Conservation (phyloP, 1,140 invertebrate species). For the Teleogryllus occipitalis region DNA sequence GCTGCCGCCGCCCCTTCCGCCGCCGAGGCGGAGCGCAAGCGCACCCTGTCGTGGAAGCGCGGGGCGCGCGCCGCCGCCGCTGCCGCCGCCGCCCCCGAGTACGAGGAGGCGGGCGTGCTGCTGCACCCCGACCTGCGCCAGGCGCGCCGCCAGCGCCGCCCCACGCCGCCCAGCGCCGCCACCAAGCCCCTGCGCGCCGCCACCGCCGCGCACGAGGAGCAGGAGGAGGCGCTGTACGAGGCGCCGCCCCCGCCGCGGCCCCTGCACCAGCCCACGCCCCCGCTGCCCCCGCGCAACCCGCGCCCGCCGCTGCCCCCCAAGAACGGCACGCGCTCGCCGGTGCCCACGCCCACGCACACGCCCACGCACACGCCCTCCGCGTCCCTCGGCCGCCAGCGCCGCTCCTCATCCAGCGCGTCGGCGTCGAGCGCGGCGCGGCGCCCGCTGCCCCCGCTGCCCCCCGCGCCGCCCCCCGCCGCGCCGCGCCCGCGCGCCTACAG, state of each 20-base stretch:
- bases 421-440: conserved; percentile 16
- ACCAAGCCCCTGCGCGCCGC: conserved; percentile 8
- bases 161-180: conserved; percentile 17
- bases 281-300: conserved; percentile 27
- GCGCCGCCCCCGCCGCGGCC: conserved; percentile 44
- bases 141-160: conserved; percentile 12
- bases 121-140: conserved; percentile 29
- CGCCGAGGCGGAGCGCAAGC: conserved; percentile 26
- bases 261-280: conserved; percentile 25
- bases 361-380: too few relatives aligned
- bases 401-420: conserved; percentile 28
- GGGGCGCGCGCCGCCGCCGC: not conserved
- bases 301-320: conserved; percentile 46
- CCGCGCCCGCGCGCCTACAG: not conserved
- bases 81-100: not conserved
- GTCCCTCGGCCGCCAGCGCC: too few relatives aligned
- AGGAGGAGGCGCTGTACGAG: conserved; percentile 45
- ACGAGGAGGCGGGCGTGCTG: not conserved
- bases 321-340: conserved; percentile 53
- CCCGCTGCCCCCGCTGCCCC: conserved; percentile 15
- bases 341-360: too few relatives aligned
- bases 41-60: conserved; percentile 32
- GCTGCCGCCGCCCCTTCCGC: conserved; percentile 27
- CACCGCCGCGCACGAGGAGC: conserved; percentile 23
- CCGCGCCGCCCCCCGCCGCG: not conserved